phyloP scores from a whole-genome alignment of 2,113 vertebrate genomes.

The Euleptes europaea region DNA sequence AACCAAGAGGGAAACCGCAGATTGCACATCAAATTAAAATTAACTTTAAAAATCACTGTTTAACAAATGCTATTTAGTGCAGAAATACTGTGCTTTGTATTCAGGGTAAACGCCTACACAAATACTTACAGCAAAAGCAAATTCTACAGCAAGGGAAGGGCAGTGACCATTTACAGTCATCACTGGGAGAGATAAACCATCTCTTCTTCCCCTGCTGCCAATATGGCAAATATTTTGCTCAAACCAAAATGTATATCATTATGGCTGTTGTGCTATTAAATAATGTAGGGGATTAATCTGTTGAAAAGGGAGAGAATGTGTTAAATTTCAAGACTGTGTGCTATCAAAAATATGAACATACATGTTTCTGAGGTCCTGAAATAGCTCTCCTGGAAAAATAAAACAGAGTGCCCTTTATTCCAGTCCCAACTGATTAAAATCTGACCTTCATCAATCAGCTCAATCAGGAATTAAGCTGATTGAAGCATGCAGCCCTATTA shows the following conservation, averaged over 20 bases:
- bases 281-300: too few species aligned
- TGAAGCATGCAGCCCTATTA: too few species aligned
- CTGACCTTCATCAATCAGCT: too few species aligned
- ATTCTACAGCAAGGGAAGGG: background rate
- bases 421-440: too few species aligned
- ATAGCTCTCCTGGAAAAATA: background rate
- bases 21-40: background rate
- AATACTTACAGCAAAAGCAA: accelerated
- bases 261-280: background rate
- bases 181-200: background rate
- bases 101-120: background rate
- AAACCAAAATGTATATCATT: background rate
- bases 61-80: background rate
- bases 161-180: background rate
- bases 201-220: background rate
- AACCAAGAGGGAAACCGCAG: background rate
- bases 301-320: too few species aligned
- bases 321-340: too few species aligned
- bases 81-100: background rate
- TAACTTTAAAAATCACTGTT: accelerated
- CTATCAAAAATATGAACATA: background rate
- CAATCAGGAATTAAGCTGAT: too few species aligned
- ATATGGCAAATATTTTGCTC: background rate
- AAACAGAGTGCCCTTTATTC: too few species aligned
- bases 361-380: background rate